phyloP scores from a whole-genome alignment of 2,797 vertebrate species.

The Gobionotothen gibberifrons region DNA sequence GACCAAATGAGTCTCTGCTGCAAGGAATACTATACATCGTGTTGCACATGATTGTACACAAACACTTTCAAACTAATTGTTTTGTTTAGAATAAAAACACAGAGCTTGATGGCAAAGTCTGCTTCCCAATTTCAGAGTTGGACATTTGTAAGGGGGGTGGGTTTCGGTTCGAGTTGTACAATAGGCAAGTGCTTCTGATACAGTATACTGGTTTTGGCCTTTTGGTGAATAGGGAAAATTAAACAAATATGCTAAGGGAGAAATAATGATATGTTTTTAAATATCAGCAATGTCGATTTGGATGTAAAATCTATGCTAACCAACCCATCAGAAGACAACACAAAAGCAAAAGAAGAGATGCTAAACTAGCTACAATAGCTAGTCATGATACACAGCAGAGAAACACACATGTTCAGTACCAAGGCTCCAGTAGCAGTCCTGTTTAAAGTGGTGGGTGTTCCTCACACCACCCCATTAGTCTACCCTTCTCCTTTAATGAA shows the following conservation, averaged over 20 bases:
- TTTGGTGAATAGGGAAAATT: not conserved
- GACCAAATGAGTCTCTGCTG: too few relatives aligned
- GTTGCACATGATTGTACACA: too few relatives aligned
- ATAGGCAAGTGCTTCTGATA: not conserved
- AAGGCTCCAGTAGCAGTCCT: constrained; percentile 25
- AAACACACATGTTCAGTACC: constrained; percentile 1
- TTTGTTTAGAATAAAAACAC: too few relatives aligned
- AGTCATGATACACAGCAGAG: not conserved
- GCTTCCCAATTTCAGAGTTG: not conserved
- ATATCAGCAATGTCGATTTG: not conserved
- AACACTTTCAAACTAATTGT: too few relatives aligned
- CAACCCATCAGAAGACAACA: not conserved
- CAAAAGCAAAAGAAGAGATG: not conserved
- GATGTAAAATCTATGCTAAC: not conserved
- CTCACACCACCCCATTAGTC: constrained; percentile 57
- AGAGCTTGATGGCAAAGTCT: too few relatives aligned
- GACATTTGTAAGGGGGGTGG: not conserved
- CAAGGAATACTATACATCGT: too few relatives aligned
- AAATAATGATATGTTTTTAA: not conserved
- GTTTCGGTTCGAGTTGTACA: not conserved
- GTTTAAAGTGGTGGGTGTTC: constrained; percentile 69
- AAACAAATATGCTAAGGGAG: not conserved
- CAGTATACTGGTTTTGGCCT: not conserved
- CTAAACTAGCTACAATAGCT: not conserved
- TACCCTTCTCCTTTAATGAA: constrained; percentile 61